Evolutionary conservation across 2,888 invertebrate genomes (phyloP), one percentile per base, ranked within the genome.

Genomic region (Polymixis flavicincta): DNA sequence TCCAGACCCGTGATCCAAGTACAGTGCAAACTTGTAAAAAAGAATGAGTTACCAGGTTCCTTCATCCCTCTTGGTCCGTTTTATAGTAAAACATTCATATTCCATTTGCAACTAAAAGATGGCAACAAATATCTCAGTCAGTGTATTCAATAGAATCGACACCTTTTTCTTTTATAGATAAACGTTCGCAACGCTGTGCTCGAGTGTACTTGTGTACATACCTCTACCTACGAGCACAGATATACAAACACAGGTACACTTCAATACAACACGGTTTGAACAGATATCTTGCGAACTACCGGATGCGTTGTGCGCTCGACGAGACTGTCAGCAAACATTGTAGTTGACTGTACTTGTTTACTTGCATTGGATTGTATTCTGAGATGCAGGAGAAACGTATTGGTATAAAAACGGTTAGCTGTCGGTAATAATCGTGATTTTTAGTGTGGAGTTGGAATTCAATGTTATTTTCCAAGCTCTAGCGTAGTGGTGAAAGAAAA

Each of bases 221-320:
- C 54, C 42, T n/a, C 32, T 37, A 70, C 28, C 42, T 63, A 28
- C 25, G 22, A 32, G 75, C 52, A 75, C 75, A 65, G n/a, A 50
- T 50, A 63, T 37, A 37, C 55, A 54, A 54, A 67, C 54, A 54
- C 60, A 70, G 70, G 76, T 76, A 81, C 73, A 82, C 72, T 70
- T 57, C 59, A 1, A 25, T 37, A 74, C 74, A 82, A 74, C 74
- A 74, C 59, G 50, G 50, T 60, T 82, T 61, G 32, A 82, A 73
- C 71, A 78, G 82, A 71, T 64, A 73, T 78, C 82, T 78, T 68
- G 65, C 60, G 64, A 55, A 59, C 54, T 64, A 64, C 78, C 78
- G 81, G 81, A 82, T 81, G 73, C 78, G 45, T 67, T 45, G 50
- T 7, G 55, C n/a, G 59, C 55, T 68, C 57, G 25, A 54, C 69